These are phyloP conservation scores for Phylloscopus collybita DNA, from an alignment of 2,797 vertebrate genomes.

Conservation along the genomic window DNA sequence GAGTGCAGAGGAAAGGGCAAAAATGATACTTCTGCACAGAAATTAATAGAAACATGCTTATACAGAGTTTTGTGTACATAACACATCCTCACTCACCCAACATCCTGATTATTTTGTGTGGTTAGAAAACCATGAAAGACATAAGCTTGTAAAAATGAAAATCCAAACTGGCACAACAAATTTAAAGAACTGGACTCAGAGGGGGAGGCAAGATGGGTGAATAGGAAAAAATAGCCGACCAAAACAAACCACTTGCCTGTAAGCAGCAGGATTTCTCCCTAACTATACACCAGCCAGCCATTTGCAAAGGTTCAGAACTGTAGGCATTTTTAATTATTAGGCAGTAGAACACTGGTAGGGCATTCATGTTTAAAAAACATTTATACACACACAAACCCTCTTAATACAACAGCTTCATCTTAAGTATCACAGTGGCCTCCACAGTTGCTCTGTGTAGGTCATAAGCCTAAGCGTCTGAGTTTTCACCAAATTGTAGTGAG, in stretches of 20 bases:
- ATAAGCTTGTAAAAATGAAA: neutral
- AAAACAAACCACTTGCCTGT: neutral
- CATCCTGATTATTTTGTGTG: neutral
- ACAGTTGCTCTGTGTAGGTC: neutral
- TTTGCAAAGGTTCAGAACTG: neutral
- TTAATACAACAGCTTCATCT: neutral
- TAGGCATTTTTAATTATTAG: neutral
- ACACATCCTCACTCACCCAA: neutral
- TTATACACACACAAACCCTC: neutral
- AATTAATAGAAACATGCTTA: fast-evolving
- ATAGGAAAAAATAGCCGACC: neutral
- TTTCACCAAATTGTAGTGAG: neutral
- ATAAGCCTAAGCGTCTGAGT: neutral
- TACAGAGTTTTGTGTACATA: neutral
- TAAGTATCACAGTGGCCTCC: neutral
- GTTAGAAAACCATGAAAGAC: neutral
- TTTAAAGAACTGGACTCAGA: neutral
- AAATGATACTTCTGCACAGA: neutral
- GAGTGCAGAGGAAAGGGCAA: neutral
- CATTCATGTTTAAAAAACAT: neutral
- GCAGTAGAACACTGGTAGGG: neutral
- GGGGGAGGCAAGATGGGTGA: neutral
- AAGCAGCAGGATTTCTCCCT: neutral
- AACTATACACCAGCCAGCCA: neutral
- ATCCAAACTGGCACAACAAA: neutral